These are phyloP conservation scores for Cheilosia grossa DNA, from an alignment of 2,888 invertebrate species.

Conservation along the genomic window DNA sequence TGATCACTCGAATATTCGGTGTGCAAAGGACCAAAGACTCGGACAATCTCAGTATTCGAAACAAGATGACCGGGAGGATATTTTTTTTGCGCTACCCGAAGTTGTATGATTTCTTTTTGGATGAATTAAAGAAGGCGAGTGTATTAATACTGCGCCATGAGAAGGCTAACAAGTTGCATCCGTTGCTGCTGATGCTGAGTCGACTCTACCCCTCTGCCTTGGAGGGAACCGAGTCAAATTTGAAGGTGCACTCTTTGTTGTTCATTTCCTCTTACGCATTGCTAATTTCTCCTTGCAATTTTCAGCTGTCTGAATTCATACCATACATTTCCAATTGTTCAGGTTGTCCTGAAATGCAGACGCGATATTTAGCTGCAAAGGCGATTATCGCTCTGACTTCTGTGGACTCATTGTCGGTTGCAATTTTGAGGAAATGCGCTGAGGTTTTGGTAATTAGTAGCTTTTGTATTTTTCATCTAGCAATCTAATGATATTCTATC, in stretches of 20 bases:
- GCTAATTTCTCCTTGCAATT: constrained; percentile 76
- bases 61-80: constrained; percentile 89
- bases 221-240: constrained; percentile 88
- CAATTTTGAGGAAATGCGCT: constrained; percentile 77
- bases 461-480: background rate
- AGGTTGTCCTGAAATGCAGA: constrained; percentile 87
- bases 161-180: constrained; percentile 87
- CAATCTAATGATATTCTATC: constrained; percentile 20
- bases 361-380: constrained; percentile 89
- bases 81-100: constrained; percentile 89
- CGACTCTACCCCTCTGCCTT: constrained; percentile 90
- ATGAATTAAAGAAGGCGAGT: constrained; percentile 81
- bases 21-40: constrained; percentile 87
- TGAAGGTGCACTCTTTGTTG: constrained; percentile 84
- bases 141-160: constrained; percentile 78
- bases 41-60: constrained; percentile 86
- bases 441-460: constrained; percentile 76
- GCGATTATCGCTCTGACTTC: constrained; percentile 87
- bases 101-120: constrained; percentile 85
- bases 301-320: constrained; percentile 87
- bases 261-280: background rate
- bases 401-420: constrained; percentile 79
- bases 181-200: constrained; percentile 90
- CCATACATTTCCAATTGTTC: constrained; percentile 87
- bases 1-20: constrained; percentile 94